Conservation (phyloP, 2,888 invertebrate genomes). For the Galerucella nymphaeae region DNA sequence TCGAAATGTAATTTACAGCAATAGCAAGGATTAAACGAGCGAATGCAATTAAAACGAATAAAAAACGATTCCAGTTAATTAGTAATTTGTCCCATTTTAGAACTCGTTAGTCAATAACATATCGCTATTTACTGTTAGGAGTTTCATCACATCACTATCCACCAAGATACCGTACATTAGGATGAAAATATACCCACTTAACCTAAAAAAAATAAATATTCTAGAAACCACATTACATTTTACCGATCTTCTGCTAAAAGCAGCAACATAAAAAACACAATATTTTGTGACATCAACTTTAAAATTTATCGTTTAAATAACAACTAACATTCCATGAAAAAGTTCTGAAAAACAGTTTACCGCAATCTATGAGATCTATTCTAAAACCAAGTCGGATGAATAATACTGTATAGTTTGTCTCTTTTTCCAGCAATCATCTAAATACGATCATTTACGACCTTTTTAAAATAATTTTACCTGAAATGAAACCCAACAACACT, state of each 20-base stretch:
- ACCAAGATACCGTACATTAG: neutral
- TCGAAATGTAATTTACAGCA: conserved; percentile 23
- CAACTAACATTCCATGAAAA: too few relatives aligned
- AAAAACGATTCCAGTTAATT: conserved; percentile 21
- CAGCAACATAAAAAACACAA: neutral
- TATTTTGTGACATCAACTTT: too few relatives aligned
- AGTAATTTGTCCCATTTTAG: conserved; percentile 23
- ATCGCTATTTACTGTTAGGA: conserved; percentile 23
- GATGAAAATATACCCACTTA: neutral
- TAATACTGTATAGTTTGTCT: too few relatives aligned
- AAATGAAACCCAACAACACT: too few relatives aligned
- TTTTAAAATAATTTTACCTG: too few relatives aligned
- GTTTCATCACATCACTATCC: neutral
- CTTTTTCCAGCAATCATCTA: too few relatives aligned
- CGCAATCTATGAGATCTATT: too few relatives aligned
- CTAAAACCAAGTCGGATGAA: too few relatives aligned
- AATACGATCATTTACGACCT: too few relatives aligned
- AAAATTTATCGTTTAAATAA: too few relatives aligned
- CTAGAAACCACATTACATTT: neutral
- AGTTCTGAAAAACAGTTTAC: too few relatives aligned
- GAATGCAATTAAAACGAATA: conserved; percentile 23
- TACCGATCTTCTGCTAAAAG: neutral
- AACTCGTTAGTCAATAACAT: conserved; percentile 8
- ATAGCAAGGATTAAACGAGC: conserved; percentile 16
- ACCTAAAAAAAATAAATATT: neutral